Evolutionary conservation across 2,797 vertebrate species (phyloP), one percentile per base, ranked within the genome.

Genomic region (Florisuga fusca): DNA sequence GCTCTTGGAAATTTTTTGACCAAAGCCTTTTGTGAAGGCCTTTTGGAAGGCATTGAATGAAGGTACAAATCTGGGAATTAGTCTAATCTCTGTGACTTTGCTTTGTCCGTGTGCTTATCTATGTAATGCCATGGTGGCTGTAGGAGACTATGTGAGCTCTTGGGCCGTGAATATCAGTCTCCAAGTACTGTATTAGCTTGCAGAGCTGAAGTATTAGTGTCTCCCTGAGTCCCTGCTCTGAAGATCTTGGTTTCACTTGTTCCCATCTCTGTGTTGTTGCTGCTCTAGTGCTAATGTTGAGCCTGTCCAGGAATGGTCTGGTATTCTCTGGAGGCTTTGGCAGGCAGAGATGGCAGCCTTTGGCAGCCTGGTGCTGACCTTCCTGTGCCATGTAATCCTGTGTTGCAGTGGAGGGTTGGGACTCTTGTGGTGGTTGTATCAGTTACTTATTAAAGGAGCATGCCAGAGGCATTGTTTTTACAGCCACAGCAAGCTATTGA

Each of bases 11-110:
- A 72, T 80, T 93, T 94, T 89, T 79, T 61, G 61, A 84, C 61
- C 43, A 89, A 92, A 89, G 91, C 64, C 84, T 93, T 96, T 94
- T 83, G 48, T 84, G 67, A 90, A 93, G 48, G 63, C 55, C 79
- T 88, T 94, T 93, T 84, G 90, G 86, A 87, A 80, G 26, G 78
- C 2, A 0, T 64, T 93, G 87, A 89, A 95, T 74, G 64, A 73
- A 89, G 54, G 66, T 92, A 74, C 62, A 74, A 68, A 84, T 92
- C 64, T 75, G 54, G 81, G 84, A 91, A 75, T 89, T 93, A 83
- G 82, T 84, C 61, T 93, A 55, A 93, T 93, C 72, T 78, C 68
- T 75, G 55, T 87, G 46, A 82, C 57, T 95, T 84, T 75, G 84
- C 66, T 96, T 90, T 92, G 94, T 89, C 54, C 12, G 0, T 87